Evolutionary conservation across 2,888 invertebrate species (phyloP).

Genomic region (Netelia melanura): DNA sequence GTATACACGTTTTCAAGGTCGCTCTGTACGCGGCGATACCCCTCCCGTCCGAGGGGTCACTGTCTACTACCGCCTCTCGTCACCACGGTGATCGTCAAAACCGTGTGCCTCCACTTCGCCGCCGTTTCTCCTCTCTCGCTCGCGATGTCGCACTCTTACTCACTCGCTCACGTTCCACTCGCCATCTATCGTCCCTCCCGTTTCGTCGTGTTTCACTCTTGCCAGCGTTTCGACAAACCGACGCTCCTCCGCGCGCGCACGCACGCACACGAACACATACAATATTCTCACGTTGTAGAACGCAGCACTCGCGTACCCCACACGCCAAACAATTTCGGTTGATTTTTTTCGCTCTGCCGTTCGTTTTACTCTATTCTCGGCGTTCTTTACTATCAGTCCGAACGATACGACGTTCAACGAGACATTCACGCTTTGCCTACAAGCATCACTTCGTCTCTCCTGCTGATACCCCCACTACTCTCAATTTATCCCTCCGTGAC

Average conservation of each 20-base stretch:
- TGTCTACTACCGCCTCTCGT: slow-evolving; percentile 66
- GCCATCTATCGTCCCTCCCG: slow-evolving; percentile 29
- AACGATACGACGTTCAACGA: slow-evolving; percentile 66
- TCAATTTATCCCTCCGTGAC: not conserved
- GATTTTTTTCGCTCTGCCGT: slow-evolving; percentile 8
- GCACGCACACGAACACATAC: slow-evolving; percentile 38
- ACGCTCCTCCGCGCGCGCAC: slow-evolving; percentile 54
- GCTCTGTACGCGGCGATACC: slow-evolving; percentile 70
- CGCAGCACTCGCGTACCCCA: not conserved
- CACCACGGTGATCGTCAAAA: slow-evolving; percentile 67
- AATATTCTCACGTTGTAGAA: slow-evolving; percentile 20
- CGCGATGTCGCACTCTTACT: slow-evolving; percentile 22
- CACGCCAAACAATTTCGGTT: slow-evolving; percentile 11
- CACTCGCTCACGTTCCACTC: slow-evolving; percentile 17
- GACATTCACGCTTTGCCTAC: slow-evolving; percentile 74
- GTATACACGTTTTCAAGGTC: slow-evolving; percentile 74
- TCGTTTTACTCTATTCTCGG: slow-evolving; percentile 10
- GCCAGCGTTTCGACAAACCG: slow-evolving; percentile 57
- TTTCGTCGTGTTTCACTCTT: slow-evolving; percentile 1
- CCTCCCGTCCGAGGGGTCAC: slow-evolving; percentile 71
- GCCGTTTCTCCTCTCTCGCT: slow-evolving; percentile 42
- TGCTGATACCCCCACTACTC: slow-evolving; percentile 28
- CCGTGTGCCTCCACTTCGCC: slow-evolving; percentile 52
- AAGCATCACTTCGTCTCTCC: slow-evolving; percentile 44
- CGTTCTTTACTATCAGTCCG: slow-evolving; percentile 16